Percentiles rank a stretch among this genome's conserved stretches.
These are phyloP conservation scores for Enchytraeus crypticus DNA, from an alignment of 2,888 invertebrate species.

Conservation along the genomic window DNA sequence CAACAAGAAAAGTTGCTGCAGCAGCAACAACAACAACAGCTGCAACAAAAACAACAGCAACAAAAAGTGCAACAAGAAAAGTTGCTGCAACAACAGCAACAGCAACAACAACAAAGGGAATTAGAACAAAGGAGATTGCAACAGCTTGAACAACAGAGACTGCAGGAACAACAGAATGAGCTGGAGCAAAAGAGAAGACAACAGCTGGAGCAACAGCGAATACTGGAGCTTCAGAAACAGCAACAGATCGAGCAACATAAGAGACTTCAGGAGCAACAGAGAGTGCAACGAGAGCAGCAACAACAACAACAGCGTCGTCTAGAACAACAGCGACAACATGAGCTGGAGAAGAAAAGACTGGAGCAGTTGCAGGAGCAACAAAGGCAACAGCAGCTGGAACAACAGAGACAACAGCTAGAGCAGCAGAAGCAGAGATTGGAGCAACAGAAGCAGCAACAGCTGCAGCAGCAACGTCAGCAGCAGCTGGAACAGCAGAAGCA, in stretches of 20 bases:
- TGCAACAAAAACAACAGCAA: neutral
- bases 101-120: neutral
- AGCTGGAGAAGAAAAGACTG: no score
- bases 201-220: neutral
- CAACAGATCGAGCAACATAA: neutral
- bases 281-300: neutral
- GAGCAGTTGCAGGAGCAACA: no score
- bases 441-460: no score
- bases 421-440: no score
- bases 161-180: neutral
- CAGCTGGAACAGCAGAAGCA: no score
- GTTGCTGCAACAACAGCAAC: neutral
- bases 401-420: no score
- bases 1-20: no score
- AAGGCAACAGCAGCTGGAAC: neutral
- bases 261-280: neutral
- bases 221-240: neutral
- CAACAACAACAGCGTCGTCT: no score
- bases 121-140: neutral
- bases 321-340: no score
- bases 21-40: no score
- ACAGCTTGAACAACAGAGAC: neutral
- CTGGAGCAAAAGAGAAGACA: neutral
- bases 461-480: no score
- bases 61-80: neutral